A percentile compares a stretch with the other conserved stretches of the same genome.
Conservation (phyloP, 2,888 invertebrate species). For the Drosophila suboccidentalis region DNA sequence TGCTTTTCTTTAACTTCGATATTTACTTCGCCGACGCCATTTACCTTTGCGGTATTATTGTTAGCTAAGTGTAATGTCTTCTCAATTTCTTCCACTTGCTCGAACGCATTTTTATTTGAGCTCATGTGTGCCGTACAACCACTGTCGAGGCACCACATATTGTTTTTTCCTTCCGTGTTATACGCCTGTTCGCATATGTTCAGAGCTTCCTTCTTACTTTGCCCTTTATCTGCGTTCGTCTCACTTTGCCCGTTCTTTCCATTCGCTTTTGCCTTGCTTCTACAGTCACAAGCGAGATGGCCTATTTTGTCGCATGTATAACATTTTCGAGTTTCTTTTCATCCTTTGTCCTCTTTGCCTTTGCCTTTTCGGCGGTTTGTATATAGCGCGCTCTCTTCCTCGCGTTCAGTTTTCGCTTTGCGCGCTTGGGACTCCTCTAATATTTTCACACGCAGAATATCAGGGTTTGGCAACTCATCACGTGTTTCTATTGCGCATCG, state of each 20-base stretch:
- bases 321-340: no score
- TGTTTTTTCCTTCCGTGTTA: background rate
- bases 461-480: no score
- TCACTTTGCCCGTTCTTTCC: background rate
- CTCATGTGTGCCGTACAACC: slow-evolving; percentile 7
- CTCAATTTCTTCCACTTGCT: background rate
- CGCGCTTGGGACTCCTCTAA: no score
- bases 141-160: slow-evolving; percentile 2
- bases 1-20: slow-evolving; percentile 4
- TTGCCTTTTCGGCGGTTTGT: no score
- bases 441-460: no score
- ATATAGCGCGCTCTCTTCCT: no score
- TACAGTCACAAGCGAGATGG: no score
- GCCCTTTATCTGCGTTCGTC: background rate
- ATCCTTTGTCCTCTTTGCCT: no score
- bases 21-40: background rate
- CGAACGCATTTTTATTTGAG: slow-evolving; percentile 1
- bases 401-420: no score
- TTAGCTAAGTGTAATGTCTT: slow-evolving; percentile 21
- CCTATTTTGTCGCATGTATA: no score
- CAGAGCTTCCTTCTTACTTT: slow-evolving; percentile 1
- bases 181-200: slow-evolving; percentile 1
- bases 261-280: background rate
- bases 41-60: background rate
- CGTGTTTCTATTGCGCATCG: no score